A percentile compares a stretch with the other conserved stretches of the same genome.
Conservation (phyloP, 2,888 invertebrate species). For the Chalcosyrphus nemorum region DNA sequence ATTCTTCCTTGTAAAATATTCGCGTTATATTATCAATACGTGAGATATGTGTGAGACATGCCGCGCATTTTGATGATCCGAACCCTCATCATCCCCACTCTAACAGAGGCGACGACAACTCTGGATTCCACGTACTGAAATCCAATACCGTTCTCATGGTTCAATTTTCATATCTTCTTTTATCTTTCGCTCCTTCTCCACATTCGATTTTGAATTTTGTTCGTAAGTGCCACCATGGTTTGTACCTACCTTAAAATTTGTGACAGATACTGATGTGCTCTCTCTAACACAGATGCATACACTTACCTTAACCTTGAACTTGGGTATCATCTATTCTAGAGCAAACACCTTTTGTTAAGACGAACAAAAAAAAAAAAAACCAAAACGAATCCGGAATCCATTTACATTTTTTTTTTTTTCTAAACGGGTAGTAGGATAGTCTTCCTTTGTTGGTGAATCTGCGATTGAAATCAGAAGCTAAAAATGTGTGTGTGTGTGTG, state of each 20-base stretch:
- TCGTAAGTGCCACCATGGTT: background rate
- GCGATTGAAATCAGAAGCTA: conserved; percentile 13
- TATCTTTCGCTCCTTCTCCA: background rate
- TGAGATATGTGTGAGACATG: conserved; percentile 44
- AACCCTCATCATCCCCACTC: conserved; percentile 50
- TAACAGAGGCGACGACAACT: conserved; percentile 51
- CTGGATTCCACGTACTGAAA: conserved; percentile 54
- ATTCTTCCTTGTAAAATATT: conserved; percentile 12
- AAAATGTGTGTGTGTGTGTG: background rate
- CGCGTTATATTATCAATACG: conserved; percentile 36
- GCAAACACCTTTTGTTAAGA: conserved; percentile 51
- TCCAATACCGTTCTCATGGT: conserved; percentile 48
- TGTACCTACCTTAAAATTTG: conserved; percentile 24
- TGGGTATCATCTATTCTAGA: conserved; percentile 47
- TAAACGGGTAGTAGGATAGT: conserved; percentile 15
- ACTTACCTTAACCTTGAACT: conserved; percentile 61
- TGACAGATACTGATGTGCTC: conserved; percentile 16
- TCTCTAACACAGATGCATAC: conserved; percentile 23
- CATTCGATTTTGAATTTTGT: conserved; percentile 8
- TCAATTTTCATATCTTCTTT: conserved; percentile 33
- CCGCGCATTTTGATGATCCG: conserved; percentile 38
- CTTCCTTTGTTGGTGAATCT: conserved; percentile 17
- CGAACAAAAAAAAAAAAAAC: background rate
- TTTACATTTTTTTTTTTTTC: conserved; percentile 18
- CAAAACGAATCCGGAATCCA: conserved; percentile 45